Conservation (phyloP, 2,888 invertebrate species). For the Nymphalis urticae region DNA sequence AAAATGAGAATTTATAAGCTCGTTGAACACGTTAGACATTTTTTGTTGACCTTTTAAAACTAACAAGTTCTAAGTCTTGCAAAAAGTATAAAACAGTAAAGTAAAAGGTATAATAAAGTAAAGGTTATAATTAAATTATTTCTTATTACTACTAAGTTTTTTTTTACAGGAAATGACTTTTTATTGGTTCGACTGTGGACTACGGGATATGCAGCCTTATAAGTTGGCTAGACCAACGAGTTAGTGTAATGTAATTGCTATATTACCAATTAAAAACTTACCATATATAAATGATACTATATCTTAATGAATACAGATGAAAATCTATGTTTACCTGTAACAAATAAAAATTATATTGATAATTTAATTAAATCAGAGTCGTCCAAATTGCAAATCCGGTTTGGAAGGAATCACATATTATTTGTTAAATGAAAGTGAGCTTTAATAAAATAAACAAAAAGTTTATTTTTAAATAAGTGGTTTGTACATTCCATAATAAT, state of each 20-base stretch:
- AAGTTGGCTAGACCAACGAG: too few relatives aligned
- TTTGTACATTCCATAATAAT: conserved; percentile 8
- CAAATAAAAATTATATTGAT: conserved; percentile 26
- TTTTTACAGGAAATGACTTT: too few relatives aligned
- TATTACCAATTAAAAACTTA: not conserved
- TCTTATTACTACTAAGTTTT: too few relatives aligned
- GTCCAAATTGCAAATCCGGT: conserved; percentile 17
- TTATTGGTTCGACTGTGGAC: too few relatives aligned
- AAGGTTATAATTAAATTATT: too few relatives aligned
- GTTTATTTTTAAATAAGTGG: conserved; percentile 14
- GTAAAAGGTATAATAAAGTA: too few relatives aligned
- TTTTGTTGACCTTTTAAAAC: too few relatives aligned
- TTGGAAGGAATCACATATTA: conserved; percentile 12
- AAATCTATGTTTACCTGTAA: conserved; percentile 33
- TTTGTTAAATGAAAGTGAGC: conserved; percentile 7
- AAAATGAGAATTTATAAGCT: too few relatives aligned
- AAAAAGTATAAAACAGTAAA: too few relatives aligned
- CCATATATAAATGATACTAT: not conserved
- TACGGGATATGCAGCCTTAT: too few relatives aligned
- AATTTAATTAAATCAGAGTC: conserved; percentile 26
- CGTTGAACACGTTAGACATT: too few relatives aligned
- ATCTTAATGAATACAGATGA: not conserved
- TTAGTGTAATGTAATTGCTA: not conserved
- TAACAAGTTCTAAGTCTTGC: too few relatives aligned
- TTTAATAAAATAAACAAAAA: conserved; percentile 9